phyloP scores from a whole-genome alignment of 2,888 invertebrate genomes.

The Autographa pulchrina region DNA sequence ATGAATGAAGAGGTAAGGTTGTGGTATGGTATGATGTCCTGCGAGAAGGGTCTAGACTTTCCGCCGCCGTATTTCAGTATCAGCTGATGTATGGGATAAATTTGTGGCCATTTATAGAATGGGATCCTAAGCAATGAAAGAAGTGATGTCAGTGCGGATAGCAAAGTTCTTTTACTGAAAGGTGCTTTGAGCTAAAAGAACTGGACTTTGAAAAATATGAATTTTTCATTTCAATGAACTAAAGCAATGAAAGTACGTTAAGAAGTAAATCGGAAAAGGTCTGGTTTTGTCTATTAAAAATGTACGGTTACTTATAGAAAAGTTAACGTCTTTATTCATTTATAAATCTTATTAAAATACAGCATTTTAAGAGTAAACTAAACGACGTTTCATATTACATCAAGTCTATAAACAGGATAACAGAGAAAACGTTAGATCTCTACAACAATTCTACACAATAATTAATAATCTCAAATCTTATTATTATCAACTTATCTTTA shows the following conservation, averaged over 20 bases:
- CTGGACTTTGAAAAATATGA: slow-evolving; percentile 14
- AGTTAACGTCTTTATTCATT: too few species aligned
- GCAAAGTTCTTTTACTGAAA: slow-evolving; percentile 37
- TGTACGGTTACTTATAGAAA: too few species aligned
- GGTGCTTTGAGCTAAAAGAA: slow-evolving; percentile 24
- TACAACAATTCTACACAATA: too few species aligned
- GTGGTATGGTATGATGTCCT: slow-evolving; percentile 46
- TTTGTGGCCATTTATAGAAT: slow-evolving; percentile 49
- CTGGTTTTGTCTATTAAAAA: slow-evolving; percentile 4
- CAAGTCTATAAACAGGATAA: too few species aligned
- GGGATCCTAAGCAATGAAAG: slow-evolving; percentile 15
- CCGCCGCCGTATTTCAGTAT: slow-evolving; percentile 51
- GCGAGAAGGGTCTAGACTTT: slow-evolving; percentile 57
- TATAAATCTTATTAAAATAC: too few species aligned
- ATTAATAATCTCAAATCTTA: too few species aligned
- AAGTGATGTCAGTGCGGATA: slow-evolving; percentile 22
- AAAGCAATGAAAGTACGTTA: background rate
- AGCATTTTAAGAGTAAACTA: too few species aligned
- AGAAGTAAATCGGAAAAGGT: background rate
- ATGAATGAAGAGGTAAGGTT: background rate
- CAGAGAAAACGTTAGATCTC: too few species aligned
- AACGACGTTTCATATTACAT: too few species aligned
- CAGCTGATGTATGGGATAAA: slow-evolving; percentile 53
- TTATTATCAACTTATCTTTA: too few species aligned
- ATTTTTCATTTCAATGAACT: slow-evolving; percentile 21